A percentile compares a stretch with the other conserved stretches of the same genome.
These are phyloP conservation scores for Lottia scabra DNA, from an alignment of 2,888 invertebrate species.

Conservation along the genomic window DNA sequence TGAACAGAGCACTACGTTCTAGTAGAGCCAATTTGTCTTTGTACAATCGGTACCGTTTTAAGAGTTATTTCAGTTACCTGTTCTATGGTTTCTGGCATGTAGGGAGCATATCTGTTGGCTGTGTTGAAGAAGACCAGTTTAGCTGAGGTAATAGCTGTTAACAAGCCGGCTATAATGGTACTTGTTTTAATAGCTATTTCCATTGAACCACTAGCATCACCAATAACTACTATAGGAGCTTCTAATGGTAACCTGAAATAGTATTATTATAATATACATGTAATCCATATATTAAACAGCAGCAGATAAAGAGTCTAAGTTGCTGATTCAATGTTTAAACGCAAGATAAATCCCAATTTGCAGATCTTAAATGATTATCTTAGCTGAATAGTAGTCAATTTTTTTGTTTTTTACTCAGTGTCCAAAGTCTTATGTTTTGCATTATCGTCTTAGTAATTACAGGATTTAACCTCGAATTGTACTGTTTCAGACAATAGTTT, in stretches of 20 bases:
- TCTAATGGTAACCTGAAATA: constrained; percentile 58
- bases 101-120: constrained; percentile 51
- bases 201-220: constrained; percentile 68
- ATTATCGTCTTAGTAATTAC: too few relatives aligned
- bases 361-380: too few relatives aligned
- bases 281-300: too few relatives aligned
- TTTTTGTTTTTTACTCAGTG: too few relatives aligned
- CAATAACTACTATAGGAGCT: constrained; percentile 67
- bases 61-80: constrained; percentile 42
- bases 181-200: constrained; percentile 66
- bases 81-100: constrained; percentile 60
- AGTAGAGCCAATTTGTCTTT: too few relatives aligned
- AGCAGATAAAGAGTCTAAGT: too few relatives aligned
- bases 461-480: neutral
- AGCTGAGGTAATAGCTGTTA: constrained; percentile 65
- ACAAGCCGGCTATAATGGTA: constrained; percentile 67
- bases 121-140: constrained; percentile 66
- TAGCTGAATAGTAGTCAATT: too few relatives aligned
- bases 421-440: too few relatives aligned
- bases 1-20: too few relatives aligned
- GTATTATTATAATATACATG: neutral
- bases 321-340: too few relatives aligned
- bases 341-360: too few relatives aligned
- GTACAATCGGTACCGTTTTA: neutral
- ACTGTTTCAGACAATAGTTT: neutral